These are phyloP conservation scores for Polydrusus pterygomalis DNA, from an alignment of 2,888 invertebrate species.

Conservation along the genomic window DNA sequence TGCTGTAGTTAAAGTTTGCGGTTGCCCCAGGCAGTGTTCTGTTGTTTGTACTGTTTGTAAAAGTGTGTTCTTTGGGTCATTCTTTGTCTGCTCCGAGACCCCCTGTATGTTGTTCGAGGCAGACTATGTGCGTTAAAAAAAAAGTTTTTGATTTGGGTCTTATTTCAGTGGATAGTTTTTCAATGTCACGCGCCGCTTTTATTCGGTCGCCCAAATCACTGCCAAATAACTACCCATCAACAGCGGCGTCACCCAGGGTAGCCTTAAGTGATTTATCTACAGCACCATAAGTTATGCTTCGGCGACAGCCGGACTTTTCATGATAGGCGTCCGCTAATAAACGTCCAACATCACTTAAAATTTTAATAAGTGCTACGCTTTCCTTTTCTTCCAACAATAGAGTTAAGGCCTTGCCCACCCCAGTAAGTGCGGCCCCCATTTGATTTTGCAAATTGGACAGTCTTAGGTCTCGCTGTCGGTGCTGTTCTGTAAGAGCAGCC, in stretches of 20 bases:
- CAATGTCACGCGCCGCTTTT: conserved; percentile 42
- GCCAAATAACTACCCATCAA: conserved; percentile 48
- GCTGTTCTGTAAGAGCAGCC: no score
- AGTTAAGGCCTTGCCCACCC: conserved; percentile 36
- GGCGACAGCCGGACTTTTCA: conserved; percentile 29
- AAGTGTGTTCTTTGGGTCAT: neutral
- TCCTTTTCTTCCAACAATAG: conserved; percentile 29
- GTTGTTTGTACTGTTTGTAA: neutral
- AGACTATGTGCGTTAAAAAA: conserved; percentile 42
- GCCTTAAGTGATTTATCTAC: conserved; percentile 17
- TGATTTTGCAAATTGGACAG: conserved; percentile 23
- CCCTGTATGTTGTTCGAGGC: conserved; percentile 13
- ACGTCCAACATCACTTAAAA: conserved; percentile 38
- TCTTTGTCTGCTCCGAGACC: conserved; percentile 1
- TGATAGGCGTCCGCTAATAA: conserved; percentile 36
- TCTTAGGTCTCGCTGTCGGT: no score
- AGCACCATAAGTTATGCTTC: neutral
- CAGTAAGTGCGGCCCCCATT: conserved; percentile 35
- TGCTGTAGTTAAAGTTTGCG: no score
- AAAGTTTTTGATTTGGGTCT: conserved; percentile 1
- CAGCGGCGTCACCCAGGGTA: conserved; percentile 15
- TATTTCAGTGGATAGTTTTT: conserved; percentile 19
- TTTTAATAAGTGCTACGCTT: conserved; percentile 6
- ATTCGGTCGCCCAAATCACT: conserved; percentile 39
- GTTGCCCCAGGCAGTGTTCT: neutral